Conservation (phyloP, 2,113 vertebrate species). For the Solenodon paradoxus region DNA sequence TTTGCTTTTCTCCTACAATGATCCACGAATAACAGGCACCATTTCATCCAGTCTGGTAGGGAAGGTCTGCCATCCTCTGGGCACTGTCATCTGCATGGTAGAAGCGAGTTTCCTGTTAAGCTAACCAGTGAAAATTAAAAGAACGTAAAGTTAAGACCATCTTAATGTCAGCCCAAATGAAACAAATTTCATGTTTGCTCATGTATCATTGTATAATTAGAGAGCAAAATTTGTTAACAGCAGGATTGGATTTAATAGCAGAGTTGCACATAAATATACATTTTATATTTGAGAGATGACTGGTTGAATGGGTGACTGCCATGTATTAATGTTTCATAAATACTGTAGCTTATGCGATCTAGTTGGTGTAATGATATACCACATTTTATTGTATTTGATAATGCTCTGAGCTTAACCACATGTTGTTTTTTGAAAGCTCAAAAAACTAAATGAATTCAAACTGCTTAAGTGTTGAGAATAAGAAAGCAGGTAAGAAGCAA, state of each 20-base stretch:
- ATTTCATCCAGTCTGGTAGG: not conserved
- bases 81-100: not conserved
- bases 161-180: not conserved
- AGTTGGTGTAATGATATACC: not conserved
- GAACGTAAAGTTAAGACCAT: not conserved
- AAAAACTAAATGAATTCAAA: not conserved
- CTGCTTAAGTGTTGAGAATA: not conserved
- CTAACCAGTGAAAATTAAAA: not conserved
- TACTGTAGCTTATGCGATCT: not conserved
- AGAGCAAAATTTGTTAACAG: not conserved
- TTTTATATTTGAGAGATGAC: not conserved
- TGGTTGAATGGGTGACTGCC: not conserved
- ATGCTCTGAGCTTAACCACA: not conserved
- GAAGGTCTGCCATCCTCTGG: not conserved
- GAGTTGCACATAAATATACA: not conserved
- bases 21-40: not conserved
- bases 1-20: not conserved
- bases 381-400: not conserved
- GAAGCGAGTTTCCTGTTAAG: not conserved
- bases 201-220: not conserved
- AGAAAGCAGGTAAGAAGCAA: not conserved
- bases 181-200: not conserved
- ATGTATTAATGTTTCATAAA: not conserved
- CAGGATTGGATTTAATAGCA: not conserved
- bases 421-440: not conserved